Conservation (phyloP, 2,113 vertebrate genomes). For the Anas platyrhynchos region DNA sequence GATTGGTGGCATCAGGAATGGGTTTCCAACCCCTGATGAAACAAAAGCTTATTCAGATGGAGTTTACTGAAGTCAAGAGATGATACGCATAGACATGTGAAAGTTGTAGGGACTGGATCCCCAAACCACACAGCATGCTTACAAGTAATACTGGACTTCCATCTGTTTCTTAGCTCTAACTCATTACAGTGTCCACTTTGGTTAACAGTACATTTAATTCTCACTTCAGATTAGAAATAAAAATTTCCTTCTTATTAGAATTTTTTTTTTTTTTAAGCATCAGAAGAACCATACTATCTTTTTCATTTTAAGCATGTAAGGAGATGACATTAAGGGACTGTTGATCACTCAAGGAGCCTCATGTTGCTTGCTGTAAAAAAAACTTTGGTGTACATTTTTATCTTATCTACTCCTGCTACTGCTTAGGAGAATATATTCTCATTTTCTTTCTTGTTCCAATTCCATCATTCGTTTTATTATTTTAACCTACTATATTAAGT, state of each 20-base stretch:
- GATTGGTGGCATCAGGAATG: neutral
- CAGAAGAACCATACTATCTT: neutral
- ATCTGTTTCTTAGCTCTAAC: neutral
- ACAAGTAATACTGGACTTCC: neutral
- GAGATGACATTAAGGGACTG: conserved; percentile 30
- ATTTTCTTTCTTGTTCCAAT: conserved; percentile 21
- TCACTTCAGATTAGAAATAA: neutral
- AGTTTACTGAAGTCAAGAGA: neutral
- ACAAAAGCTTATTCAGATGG: neutral
- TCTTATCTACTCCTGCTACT: conserved; percentile 40
- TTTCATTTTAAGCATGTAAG: conserved; percentile 40
- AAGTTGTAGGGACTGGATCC: neutral
- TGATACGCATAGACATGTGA: neutral
- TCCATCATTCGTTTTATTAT: conserved; percentile 28
- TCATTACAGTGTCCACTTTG: neutral
- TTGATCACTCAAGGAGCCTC: neutral
- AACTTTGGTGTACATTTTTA: conserved; percentile 31
- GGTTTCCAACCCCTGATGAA: neutral
- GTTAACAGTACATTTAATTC: neutral
- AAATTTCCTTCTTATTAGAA: neutral
- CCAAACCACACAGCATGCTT: neutral
- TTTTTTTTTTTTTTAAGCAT: neutral
- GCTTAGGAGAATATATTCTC: conserved; percentile 17
- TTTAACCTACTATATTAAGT: conserved; percentile 48
- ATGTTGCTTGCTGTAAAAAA: conserved; percentile 25